phyloP scores from a whole-genome alignment of 2,797 vertebrate species.

The Pteropus rufus region DNA sequence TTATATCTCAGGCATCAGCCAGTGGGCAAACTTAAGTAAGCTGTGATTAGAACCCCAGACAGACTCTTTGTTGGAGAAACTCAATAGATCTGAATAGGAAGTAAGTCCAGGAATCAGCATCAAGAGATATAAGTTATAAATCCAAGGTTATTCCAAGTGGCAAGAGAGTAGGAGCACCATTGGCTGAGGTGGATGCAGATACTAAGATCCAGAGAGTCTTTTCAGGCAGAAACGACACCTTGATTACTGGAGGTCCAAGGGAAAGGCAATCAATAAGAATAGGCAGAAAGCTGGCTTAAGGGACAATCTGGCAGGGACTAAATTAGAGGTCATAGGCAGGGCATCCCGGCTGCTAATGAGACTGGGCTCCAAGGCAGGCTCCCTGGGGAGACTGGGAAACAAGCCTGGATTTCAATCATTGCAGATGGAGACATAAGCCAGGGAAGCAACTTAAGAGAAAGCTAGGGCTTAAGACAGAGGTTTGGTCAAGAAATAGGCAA shows the following conservation, averaged over 20 bases:
- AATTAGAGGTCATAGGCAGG: conserved; percentile 25
- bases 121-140: background rate
- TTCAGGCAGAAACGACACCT: background rate
- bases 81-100: background rate
- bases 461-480: background rate
- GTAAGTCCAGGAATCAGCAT: background rate
- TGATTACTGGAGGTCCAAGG: background rate
- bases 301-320: background rate
- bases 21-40: background rate
- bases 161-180: background rate
- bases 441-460: background rate
- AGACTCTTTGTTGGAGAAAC: background rate
- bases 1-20: background rate
- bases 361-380: background rate
- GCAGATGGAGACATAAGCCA: background rate
- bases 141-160: background rate
- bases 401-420: background rate
- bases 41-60: background rate
- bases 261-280: background rate
- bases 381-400: background rate
- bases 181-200: background rate
- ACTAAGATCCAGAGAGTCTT: background rate
- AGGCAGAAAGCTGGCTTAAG: conserved; percentile 19
- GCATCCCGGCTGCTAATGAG: background rate
- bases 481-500: background rate